phyloP scores from a whole-genome alignment of 92 coral and sea anemone genomes.

The Actinernus sp. region DNA sequence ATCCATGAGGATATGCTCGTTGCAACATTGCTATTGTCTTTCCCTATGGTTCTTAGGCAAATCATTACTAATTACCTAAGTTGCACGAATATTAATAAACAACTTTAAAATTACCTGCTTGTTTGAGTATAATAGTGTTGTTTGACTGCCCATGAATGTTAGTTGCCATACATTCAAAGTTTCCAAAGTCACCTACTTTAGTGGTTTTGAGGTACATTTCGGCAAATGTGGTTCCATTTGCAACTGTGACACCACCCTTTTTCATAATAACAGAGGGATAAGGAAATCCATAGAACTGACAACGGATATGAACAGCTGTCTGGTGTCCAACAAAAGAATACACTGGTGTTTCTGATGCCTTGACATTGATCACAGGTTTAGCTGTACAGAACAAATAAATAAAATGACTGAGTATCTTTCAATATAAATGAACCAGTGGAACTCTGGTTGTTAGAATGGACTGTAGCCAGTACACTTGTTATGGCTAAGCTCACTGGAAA shows the following conservation, averaged over 20 bases:
- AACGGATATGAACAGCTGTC: conserved; percentile 28
- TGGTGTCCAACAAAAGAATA: conserved; percentile 65
- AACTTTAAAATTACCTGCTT: conserved; percentile 46
- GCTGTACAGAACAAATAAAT: too few species aligned
- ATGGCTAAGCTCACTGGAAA: too few species aligned
- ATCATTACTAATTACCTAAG: background rate
- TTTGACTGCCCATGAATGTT: conserved; percentile 41
- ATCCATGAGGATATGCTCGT: background rate
- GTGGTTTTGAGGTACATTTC: background rate
- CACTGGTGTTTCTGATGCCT: conserved; percentile 29
- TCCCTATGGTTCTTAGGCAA: too few species aligned
- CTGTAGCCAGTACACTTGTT: too few species aligned
- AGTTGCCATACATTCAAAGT: conserved; percentile 53
- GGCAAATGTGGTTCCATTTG: conserved; percentile 35
- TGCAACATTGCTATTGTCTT: too few species aligned
- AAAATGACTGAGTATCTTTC: too few species aligned
- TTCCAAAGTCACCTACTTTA: conserved; percentile 43
- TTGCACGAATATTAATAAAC: background rate
- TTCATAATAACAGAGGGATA: conserved; percentile 59
- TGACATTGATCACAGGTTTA: conserved; percentile 47
- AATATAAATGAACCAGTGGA: too few species aligned
- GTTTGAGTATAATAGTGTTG: conserved; percentile 21
- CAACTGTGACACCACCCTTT: conserved; percentile 45
- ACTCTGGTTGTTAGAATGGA: too few species aligned
- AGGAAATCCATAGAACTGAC: conserved; percentile 81